These are phyloP conservation scores for Canis aureus DNA, from an alignment of 2,113 vertebrate genomes.

Conservation along the genomic window DNA sequence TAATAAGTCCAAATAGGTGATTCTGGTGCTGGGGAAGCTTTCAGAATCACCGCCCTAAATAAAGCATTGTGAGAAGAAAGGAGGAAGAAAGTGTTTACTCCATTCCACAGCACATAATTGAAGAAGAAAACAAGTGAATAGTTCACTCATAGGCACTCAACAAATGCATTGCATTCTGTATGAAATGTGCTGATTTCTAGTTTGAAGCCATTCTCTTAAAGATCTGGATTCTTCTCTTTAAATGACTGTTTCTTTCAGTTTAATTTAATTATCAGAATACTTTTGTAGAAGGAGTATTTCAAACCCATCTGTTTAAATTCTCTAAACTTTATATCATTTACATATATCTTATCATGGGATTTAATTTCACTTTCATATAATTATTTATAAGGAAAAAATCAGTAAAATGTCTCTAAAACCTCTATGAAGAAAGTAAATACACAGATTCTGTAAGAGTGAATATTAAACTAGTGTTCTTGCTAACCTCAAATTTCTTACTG, in stretches of 20 bases:
- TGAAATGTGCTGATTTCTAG: conserved; percentile 50
- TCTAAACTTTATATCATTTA: not conserved
- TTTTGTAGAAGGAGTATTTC: not conserved
- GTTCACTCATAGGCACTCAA: not conserved
- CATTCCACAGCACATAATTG: not conserved
- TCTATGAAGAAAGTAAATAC: not conserved
- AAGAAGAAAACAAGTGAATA: not conserved
- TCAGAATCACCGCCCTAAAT: not conserved
- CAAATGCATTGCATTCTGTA: not conserved
- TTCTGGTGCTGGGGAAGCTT: not conserved
- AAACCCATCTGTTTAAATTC: not conserved
- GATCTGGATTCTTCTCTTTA: not conserved
- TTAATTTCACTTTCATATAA: conserved; percentile 39
- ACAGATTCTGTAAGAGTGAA: not conserved
- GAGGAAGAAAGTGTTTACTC: not conserved
- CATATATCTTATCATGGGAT: not conserved
- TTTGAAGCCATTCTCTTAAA: not conserved
- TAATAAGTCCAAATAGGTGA: not conserved
- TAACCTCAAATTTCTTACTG: not conserved
- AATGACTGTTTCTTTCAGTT: not conserved
- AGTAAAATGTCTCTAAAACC: not conserved
- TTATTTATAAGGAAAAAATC: not conserved
- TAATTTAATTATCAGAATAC: not conserved
- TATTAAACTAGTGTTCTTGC: not conserved
- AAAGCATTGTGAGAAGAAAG: not conserved